Evolutionary conservation across 2,797 vertebrate genomes (phyloP).

Genomic region (Synaphobranchus kaupii): DNA sequence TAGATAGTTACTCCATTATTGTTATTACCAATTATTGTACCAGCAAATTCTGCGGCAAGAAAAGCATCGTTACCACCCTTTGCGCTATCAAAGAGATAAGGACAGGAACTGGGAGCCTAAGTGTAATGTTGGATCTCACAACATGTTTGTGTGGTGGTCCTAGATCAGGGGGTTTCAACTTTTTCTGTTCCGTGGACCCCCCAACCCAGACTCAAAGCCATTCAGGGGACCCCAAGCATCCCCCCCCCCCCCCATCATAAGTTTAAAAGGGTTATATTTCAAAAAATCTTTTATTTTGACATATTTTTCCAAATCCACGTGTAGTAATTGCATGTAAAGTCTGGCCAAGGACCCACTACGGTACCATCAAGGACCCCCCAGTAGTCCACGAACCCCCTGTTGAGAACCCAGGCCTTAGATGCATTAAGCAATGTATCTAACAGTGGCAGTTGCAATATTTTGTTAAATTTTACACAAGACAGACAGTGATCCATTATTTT

Average conservation of each 20-base stretch:
- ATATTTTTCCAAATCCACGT: too few species aligned
- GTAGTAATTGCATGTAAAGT: too few species aligned
- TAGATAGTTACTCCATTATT: not conserved
- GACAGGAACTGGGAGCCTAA: not conserved
- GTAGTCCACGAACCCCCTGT: too few species aligned
- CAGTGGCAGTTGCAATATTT: not conserved
- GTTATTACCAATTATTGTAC: not conserved
- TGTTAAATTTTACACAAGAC: not conserved
- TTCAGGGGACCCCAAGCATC: too few species aligned
- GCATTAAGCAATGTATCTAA: not conserved
- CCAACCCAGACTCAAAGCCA: too few species aligned
- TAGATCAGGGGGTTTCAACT: too few species aligned
- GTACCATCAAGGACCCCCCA: too few species aligned
- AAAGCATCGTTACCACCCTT: not conserved
- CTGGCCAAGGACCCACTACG: too few species aligned
- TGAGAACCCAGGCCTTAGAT: not conserved
- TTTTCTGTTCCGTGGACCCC: too few species aligned
- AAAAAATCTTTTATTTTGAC: too few species aligned
- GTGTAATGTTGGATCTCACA: not conserved
- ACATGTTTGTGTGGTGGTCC: not conserved
- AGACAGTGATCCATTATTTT: not conserved
- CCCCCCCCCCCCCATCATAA: too few species aligned
- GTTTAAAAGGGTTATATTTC: too few species aligned
- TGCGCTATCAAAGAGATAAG: not conserved
- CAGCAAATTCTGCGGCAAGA: not conserved